Base-by-base conservation (phyloP, 2,888 invertebrate species). In the Agrotis segetum region DNA sequence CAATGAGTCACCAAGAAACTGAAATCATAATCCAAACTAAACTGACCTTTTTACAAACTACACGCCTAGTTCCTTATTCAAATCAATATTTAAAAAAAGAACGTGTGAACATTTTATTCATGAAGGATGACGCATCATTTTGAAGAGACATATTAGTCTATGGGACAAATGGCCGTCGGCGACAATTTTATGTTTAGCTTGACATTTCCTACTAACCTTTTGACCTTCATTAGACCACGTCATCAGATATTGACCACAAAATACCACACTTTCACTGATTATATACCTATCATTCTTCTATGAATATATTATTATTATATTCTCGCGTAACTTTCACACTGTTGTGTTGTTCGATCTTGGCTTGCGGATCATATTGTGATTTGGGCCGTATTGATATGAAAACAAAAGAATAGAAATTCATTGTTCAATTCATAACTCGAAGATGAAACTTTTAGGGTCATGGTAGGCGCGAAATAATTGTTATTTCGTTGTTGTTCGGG, bases 261-360 rank as follows among this genome's bases (percentile, higher is more conserved):
- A 49, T 24, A 56, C 34, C 14, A 56, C 65, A 60, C 84, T 83
- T 83, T 83, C 83, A 58, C 83, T 79, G 67, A 69, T 71, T 60
- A 49, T 71, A 76, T 70, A 71, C 74, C 72, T 70, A 71, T 77
- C 77, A 72, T 72, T 77, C 55, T 62, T 65, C 5, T 65, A n/a
- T 70, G 77, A 81, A 80, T 81, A 77, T 34, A 47, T 71, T 68
- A 71, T 49, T 55, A 74, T 77, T 44, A n/a, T n/a, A n/a, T 67
- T 71, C 56, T 53, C 21, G 17, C 19, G 19, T 56, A 47, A n/a
- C 80, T 80, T 80, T 80, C 80, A 73, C 77, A 52, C 17, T 63
- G 14, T 56, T 55, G 68, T 53, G n/a, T n/a, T 64, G 24, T 67
- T 47, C 7, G 34, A 65, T 77, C 24, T 71, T 13, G 29, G 71